Base-by-base conservation (phyloP, 2,113 vertebrate genomes). In the Hipposideros armiger region DNA sequence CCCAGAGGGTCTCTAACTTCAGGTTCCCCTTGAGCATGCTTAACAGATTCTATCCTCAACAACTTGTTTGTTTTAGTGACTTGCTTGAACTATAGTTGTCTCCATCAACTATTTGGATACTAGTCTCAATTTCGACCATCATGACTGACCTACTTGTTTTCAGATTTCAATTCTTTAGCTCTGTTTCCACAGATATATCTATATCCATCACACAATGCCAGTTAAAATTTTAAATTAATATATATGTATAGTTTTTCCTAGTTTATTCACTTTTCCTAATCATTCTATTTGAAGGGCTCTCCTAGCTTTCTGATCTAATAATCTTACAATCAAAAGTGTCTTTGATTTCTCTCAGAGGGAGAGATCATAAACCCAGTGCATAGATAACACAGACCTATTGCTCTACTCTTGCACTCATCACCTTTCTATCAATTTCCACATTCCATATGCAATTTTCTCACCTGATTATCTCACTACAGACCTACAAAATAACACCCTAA, bases 181-280 rank as follows among this genome's bases (percentile, higher is more conserved):
- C 84, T 36, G 2, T 40, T 77, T 52, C 42, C 56, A 67, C 36
- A 32, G 15, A 42, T 19, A 66, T 56, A 86, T 20, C 45, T 64
- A 1, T 56, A 58, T 56, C 30, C 66, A 22, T 72, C 5, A 85
- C 7, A 42, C 60, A 77, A 28, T n/a, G 16, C 17, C 40, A 42
- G 13, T 64, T 77, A 64, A 81, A 96, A 56, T 66, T 84, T 56
- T 76, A 69, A 96, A 58, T 64, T 13, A 60, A 45, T 66, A 62
- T 64, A 40, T 32, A 50, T 30, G 1, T 50, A 17, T 67, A 66
- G 40, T 56, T 94, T 76, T 72, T 40, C 24, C 58, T 56, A 40
- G 58, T 42, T 30, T 28, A 72, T 87, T 69, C 16, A 72, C 40
- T 64, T 88, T 64, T 94, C 10, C 66, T 77, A 47, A 19, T 47